Conservation (phyloP, 2,888 invertebrate genomes). For the Petrophora chlorosata region DNA sequence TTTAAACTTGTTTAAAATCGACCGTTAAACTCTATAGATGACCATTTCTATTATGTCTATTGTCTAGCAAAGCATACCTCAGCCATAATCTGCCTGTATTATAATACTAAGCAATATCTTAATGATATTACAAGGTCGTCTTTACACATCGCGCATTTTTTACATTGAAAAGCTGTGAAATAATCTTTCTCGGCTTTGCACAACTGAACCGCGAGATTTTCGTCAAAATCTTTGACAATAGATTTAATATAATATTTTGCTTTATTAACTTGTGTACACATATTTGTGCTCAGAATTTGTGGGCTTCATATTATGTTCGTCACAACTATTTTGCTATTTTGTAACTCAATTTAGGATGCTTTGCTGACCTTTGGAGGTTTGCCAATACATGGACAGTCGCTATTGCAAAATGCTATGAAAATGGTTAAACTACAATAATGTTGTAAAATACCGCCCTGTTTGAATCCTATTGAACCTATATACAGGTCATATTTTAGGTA, state of each 20-base stretch:
- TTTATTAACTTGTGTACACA: background rate
- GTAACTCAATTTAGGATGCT: conserved; percentile 11
- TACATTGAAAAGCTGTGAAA: conserved; percentile 18
- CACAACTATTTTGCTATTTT: conserved; percentile 2
- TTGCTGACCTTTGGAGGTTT: conserved; percentile 6
- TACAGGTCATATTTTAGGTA: too few relatives aligned
- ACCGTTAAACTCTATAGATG: too few relatives aligned
- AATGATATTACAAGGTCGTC: conserved; percentile 7
- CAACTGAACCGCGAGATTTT: conserved; percentile 7
- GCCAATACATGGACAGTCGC: background rate
- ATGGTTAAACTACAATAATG: too few relatives aligned
- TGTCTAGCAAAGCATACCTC: too few relatives aligned
- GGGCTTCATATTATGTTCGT: too few relatives aligned
- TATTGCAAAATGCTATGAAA: conserved; percentile 7
- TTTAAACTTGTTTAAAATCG: too few relatives aligned
- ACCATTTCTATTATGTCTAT: too few relatives aligned
- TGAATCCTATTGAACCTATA: too few relatives aligned
- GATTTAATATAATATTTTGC: background rate
- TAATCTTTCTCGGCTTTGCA: background rate
- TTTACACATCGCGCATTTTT: conserved; percentile 5
- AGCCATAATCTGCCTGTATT: too few relatives aligned
- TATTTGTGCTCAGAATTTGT: background rate
- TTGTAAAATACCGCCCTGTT: too few relatives aligned
- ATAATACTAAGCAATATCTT: background rate
- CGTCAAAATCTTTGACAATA: conserved; percentile 13